Conservation (phyloP, 2,888 invertebrate species). For the Apomyelois bistriatella region DNA sequence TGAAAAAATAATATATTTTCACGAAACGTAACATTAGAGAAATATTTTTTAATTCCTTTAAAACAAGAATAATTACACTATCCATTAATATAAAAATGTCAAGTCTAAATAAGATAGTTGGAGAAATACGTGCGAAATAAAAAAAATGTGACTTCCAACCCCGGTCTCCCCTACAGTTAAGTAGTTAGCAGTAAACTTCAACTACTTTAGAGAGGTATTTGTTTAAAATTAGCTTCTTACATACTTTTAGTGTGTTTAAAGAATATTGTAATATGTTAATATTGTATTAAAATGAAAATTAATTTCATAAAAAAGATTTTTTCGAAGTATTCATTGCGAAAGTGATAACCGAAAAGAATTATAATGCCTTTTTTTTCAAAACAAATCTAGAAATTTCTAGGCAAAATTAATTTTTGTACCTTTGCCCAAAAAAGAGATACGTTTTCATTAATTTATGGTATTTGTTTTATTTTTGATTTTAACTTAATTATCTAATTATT, state of each 20-base stretch:
- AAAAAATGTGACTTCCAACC: background rate
- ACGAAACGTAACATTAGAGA: background rate
- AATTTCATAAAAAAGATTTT: no score
- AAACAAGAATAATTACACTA: background rate
- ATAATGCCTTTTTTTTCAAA: no score
- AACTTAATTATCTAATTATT: no score
- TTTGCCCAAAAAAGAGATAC: no score
- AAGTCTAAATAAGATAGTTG: background rate
- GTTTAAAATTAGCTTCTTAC: slow-evolving; percentile 1
- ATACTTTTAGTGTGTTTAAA: background rate
- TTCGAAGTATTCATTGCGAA: no score
- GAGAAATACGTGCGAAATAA: background rate
- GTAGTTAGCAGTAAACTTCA: background rate
- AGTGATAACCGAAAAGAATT: no score
- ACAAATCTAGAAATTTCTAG: no score
- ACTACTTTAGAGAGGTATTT: background rate
- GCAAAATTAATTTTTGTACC: no score
- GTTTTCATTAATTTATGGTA: no score
- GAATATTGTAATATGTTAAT: no score
- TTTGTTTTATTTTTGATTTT: no score
- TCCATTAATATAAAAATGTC: background rate
- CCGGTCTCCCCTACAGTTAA: background rate
- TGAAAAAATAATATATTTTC: background rate
- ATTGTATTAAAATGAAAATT: no score
- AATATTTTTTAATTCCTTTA: background rate